phyloP scores from a whole-genome alignment of 2,888 invertebrate species.

The Troides helena region DNA sequence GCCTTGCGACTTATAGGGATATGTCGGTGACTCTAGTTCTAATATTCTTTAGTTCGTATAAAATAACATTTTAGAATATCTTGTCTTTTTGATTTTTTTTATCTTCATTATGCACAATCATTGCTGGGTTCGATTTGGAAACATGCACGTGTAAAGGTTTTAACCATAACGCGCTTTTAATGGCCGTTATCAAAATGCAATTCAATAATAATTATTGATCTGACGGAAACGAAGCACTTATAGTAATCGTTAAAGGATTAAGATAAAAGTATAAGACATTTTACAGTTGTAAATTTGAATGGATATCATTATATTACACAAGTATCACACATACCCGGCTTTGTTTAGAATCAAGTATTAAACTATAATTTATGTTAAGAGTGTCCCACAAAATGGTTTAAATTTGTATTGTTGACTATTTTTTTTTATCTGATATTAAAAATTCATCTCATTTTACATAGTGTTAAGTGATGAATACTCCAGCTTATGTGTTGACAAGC shows the following conservation, averaged over 20 bases:
- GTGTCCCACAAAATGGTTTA: too few species aligned
- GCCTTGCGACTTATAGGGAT: too few species aligned
- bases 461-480: too few species aligned
- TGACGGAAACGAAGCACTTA: not conserved
- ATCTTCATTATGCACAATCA: not conserved
- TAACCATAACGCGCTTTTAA: not conserved
- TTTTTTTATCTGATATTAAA: too few species aligned
- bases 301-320: not conserved
- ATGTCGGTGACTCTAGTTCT: too few species aligned
- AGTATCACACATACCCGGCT: too few species aligned
- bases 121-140: not conserved
- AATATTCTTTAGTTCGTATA: too few species aligned
- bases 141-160: not conserved
- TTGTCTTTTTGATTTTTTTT: not conserved
- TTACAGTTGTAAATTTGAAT: not conserved
- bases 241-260: not conserved
- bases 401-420: too few species aligned
- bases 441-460: too few species aligned
- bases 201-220: conserved; percentile 2
- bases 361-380: too few species aligned
- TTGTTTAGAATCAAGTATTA: not conserved
- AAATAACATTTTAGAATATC: too few species aligned
- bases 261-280: not conserved
- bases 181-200: conserved; percentile 8
- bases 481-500: too few species aligned